Evolutionary conservation across 2,797 vertebrate genomes (phyloP).

Genomic region (Hoplostethus mediterraneus): DNA sequence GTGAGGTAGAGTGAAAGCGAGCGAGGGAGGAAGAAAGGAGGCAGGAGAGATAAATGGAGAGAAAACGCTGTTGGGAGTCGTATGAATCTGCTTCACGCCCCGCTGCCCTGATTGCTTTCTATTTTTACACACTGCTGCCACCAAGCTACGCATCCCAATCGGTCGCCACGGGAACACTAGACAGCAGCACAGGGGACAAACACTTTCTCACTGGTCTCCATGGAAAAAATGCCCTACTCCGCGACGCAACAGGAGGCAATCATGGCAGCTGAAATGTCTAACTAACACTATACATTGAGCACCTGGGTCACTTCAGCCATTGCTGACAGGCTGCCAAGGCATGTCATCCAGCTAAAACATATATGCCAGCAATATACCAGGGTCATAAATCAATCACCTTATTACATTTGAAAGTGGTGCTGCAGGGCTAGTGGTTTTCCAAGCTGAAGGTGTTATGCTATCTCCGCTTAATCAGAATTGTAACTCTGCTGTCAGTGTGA

Average conservation of each 20-base stretch:
- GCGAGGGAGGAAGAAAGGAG: slow-evolving; percentile 71
- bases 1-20: slow-evolving; percentile 78
- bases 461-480: slow-evolving; percentile 62
- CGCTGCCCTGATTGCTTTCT: slow-evolving; percentile 87
- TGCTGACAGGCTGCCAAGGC: slow-evolving; percentile 38
- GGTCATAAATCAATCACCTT: slow-evolving; percentile 76
- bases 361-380: slow-evolving; percentile 60
- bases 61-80: slow-evolving; percentile 82
- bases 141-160: slow-evolving; percentile 85
- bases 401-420: slow-evolving; percentile 63
- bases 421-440: slow-evolving; percentile 52
- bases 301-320: slow-evolving; percentile 70
- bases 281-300: slow-evolving; percentile 45
- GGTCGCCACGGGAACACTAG: slow-evolving; percentile 85
- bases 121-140: slow-evolving; percentile 87
- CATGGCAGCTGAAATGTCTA: slow-evolving; percentile 41
- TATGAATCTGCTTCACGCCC: slow-evolving; percentile 85
- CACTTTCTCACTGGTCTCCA: slow-evolving; percentile 76
- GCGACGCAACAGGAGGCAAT: slow-evolving; percentile 70
- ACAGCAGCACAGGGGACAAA: slow-evolving; percentile 79
- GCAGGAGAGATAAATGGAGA: slow-evolving; percentile 79
- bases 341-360: slow-evolving; percentile 65
- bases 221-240: slow-evolving; percentile 59
- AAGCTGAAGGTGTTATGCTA: slow-evolving; percentile 61
- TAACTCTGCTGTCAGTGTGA: slow-evolving; percentile 40